Base-by-base conservation (phyloP, 2,113 vertebrate genomes). In the Erpornis zantholeuca region DNA sequence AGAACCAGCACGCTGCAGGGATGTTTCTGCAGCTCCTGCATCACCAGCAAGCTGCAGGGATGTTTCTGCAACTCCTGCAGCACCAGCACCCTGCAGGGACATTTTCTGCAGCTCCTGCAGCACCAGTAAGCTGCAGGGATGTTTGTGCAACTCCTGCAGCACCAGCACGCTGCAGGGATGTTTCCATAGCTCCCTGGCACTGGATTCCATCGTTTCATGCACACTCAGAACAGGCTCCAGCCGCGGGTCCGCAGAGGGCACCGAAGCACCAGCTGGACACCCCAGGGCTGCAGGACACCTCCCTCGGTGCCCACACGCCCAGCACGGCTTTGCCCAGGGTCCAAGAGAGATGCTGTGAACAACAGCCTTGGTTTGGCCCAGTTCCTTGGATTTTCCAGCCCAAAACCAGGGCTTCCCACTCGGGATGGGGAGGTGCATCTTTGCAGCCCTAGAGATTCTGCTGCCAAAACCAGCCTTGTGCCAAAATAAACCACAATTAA, bases 281-380 rank as follows among this genome's bases (percentile, higher is more conserved):
- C 12, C 72, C 22, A 9, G 3, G 18, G 72, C 50, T 36, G 15
- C 21, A 11, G 47, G 38, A 36, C 15, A 3, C 49, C 10, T 27
- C 36, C 28, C 35, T 21, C 17, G 0, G 12, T 6, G 42, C 29
- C 11, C 59, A 28, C 27, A 15, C 15, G 7, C 3, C 28, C 71
- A 59, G 35, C 24, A 52, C n/a, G 28, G 20, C 23, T 49, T n/a
- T 35, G 3, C 21, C 18, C 0, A 0, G 16, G 14, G 10, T 63
- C 53, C 49, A 36, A 64, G 25, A 11, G 15, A 29, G 66, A 63
- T n/a, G 49, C 49, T 68, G 38, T 31, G 20, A 79, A 33, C 65
- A 78, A 31, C 27, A 3, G 9, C 27, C 12, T 49, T 45, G 21
- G 11, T 33, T 47, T 33, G 24, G 10, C 27, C 19, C 47, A 20